phyloP scores from a whole-genome alignment of 2,113 vertebrate genomes.

The Pseudopodoces humilis region DNA sequence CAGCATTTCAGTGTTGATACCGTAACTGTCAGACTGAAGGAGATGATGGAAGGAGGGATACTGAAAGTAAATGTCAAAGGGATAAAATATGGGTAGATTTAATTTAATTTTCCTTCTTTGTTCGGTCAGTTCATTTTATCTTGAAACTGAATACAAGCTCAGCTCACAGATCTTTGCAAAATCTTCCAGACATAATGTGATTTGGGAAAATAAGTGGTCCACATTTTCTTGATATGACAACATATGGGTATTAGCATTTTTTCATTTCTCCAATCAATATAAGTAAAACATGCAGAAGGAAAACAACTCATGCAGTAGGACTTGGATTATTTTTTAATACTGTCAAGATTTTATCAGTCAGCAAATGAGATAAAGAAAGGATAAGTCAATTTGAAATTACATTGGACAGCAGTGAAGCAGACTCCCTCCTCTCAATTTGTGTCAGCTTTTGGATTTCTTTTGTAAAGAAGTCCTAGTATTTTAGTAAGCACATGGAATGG shows the following conservation, averaged over 20 bases:
- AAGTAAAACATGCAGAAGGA: background rate
- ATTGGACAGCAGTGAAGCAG: constrained; percentile 7
- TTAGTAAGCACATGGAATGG: background rate
- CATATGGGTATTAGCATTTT: constrained; percentile 14
- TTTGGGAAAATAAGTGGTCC: constrained; percentile 32
- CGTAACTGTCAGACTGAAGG: background rate
- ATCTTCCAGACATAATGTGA: constrained; percentile 39
- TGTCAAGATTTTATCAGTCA: constrained; percentile 19
- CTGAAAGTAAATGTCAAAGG: constrained; percentile 43
- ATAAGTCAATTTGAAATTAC: constrained; percentile 32
- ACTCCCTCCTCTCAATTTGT: background rate
- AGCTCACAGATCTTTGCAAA: constrained; percentile 16
- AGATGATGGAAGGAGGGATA: constrained; percentile 1
- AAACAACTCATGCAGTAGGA: constrained; percentile 3
- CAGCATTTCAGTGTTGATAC: background rate
- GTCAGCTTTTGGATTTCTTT: background rate
- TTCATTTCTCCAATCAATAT: constrained; percentile 26
- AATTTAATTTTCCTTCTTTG: constrained; percentile 37
- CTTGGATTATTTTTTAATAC: constrained; percentile 16
- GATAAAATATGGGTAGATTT: constrained; percentile 44
- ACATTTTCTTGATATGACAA: constrained; percentile 18
- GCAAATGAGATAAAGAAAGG: constrained; percentile 32
- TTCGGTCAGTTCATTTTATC: constrained; percentile 35
- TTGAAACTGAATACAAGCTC: constrained; percentile 12
- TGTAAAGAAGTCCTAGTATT: background rate